These are phyloP conservation scores for Eulemur coronatus DNA, from an alignment of 2,797 vertebrate species.

Conservation along the genomic window DNA sequence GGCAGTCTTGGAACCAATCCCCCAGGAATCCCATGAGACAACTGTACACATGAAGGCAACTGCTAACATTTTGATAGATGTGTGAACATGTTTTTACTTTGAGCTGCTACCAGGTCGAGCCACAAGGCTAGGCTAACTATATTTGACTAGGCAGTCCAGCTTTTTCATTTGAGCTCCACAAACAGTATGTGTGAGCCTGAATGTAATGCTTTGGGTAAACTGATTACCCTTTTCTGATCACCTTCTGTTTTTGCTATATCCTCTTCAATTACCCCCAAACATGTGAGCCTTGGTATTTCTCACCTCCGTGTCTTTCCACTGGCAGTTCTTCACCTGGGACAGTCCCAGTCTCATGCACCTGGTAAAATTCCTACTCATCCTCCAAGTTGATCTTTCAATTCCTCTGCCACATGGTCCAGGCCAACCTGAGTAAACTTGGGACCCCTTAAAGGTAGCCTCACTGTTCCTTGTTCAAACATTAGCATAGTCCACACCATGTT, in stretches of 20 bases:
- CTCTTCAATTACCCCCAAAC: not conserved
- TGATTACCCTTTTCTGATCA: not conserved
- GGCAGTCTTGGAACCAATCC: not conserved
- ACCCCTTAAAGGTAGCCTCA: not conserved
- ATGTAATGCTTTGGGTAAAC: not conserved
- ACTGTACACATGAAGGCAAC: not conserved
- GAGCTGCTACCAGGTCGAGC: not conserved
- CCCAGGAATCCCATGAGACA: not conserved
- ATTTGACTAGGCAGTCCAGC: not conserved
- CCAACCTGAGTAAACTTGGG: not conserved
- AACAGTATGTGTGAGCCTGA: not conserved
- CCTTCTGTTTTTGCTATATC: not conserved
- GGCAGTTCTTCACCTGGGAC: not conserved
- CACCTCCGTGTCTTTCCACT: not conserved
- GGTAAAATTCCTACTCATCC: not conserved
- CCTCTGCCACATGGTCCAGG: not conserved
- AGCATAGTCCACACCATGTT: not conserved
- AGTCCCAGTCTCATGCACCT: not conserved
- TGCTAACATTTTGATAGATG: not conserved
- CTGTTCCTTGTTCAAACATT: not conserved
- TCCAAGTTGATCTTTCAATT: not conserved
- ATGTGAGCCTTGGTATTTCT: not conserved
- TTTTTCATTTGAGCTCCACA: not conserved
- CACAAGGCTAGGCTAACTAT: not conserved
- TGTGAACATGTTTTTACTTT: not conserved